Base-by-base conservation (phyloP, 2,888 invertebrate species). In the Drosophila mettleri region DNA sequence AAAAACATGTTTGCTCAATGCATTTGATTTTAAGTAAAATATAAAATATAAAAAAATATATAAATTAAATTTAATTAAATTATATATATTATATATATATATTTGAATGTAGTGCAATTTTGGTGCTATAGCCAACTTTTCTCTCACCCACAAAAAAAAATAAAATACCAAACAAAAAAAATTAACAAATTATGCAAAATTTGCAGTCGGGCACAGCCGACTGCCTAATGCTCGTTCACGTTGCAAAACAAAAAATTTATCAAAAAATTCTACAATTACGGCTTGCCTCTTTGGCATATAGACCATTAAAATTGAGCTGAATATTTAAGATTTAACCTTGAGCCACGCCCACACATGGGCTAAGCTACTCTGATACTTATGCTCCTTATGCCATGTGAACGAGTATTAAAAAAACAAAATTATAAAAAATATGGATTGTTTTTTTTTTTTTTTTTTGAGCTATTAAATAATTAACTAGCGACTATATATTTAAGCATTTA, bases 71-170 rank as follows among this genome's bases (percentile, higher is more conserved):
- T 45, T 20, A 20, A 46, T 49, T 34, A 33, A 24, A 24, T 29
- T 48, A 43, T 49, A 62, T 52, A 55, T 34, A 68, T 43, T 49
- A 45, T 51, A 67, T 46, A 67, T 46, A 64, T 53, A 46, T 61
- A 45, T 67, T 55, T 69, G 38, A 74, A 74, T 68, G 71, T 88
- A 86, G 84, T 88, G 84, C 77, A 84, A 88, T 86, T 45, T 74
- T 69, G 74, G 77, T 80, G 75, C 77, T 87, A 72, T 72, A 60
- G 80, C 80, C 51, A 68, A 79, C 55, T 66, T 66, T 36, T 61
- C 65, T 81, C 74, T 64, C 67, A 60, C 46, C 54, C 63, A 66
- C 41, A 53, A 64, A 52, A 66, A 55, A 58, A 65, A 66, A 49
- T 34, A 66, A 65, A 69, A 67, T 38, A 51, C n/a, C n/a, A 62